Conservation (phyloP, 2,888 invertebrate genomes). For the Dilophus febrilis region DNA sequence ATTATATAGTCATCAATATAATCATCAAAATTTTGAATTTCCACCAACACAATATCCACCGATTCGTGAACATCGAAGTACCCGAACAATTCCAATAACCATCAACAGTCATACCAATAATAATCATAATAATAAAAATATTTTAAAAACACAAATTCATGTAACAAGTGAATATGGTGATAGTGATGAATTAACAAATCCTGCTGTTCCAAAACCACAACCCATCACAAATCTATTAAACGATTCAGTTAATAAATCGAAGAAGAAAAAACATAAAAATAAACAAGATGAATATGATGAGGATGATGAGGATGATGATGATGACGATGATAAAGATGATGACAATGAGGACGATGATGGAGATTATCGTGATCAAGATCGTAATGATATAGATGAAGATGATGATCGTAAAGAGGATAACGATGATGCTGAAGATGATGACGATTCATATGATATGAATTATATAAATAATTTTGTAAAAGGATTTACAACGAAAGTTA, state of each 20-base stretch:
- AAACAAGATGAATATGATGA: neutral
- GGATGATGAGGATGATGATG: neutral
- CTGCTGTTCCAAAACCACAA: neutral
- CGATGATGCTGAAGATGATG: neutral
- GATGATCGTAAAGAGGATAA: slow-evolving; percentile 5
- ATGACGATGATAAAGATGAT: slow-evolving; percentile 3
- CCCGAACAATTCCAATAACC: too few relatives aligned
- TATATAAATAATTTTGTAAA: neutral
- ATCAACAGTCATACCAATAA: neutral
- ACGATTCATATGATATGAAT: neutral
- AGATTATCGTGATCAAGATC: slow-evolving; percentile 7
- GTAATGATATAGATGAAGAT: slow-evolving; percentile 3
- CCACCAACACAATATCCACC: neutral
- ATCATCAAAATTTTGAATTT: neutral
- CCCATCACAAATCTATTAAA: neutral
- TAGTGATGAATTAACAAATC: neutral
- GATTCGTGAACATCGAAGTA: neutral
- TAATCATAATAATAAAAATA: slow-evolving; percentile 4
- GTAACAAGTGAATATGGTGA: slow-evolving; percentile 12
- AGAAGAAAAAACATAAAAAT: neutral
- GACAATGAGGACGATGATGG: slow-evolving; percentile 12
- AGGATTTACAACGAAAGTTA: too few relatives aligned
- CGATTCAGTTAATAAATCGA: neutral
- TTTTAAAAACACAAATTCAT: slow-evolving; percentile 12
- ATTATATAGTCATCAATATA: too few relatives aligned